Evolutionary conservation across 1,140 invertebrate species (phyloP).

Genomic region (Procambarus virginalis): DNA sequence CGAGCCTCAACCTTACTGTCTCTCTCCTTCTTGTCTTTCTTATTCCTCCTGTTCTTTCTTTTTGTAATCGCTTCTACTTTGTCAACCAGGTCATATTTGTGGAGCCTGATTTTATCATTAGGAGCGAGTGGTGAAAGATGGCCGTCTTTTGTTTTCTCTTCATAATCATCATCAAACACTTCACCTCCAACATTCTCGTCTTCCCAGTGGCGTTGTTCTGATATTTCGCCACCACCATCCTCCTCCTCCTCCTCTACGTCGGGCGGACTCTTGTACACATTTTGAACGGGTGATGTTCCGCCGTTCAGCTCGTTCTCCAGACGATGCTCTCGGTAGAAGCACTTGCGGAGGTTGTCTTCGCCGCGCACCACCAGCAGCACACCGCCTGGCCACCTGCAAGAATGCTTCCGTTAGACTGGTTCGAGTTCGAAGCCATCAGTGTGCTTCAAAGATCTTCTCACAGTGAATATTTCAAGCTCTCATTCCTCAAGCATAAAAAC

Average conservation of each 20-base stretch:
- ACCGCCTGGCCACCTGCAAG: slow-evolving; percentile 62
- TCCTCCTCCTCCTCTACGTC: slow-evolving; percentile 33
- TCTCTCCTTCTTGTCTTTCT: slow-evolving; percentile 18
- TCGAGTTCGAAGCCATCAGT: no score
- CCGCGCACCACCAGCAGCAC: slow-evolving; percentile 60
- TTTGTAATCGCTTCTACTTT: neutral
- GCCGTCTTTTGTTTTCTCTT: neutral
- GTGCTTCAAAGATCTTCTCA: no score
- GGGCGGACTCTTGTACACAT: neutral
- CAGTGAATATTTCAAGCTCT: no score
- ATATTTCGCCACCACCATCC: no score
- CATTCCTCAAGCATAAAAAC: no score
- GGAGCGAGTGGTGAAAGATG: neutral
- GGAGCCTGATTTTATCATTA: neutral
- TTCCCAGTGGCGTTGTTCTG: slow-evolving; percentile 12
- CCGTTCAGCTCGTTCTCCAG: slow-evolving; percentile 49
- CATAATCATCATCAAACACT: slow-evolving; percentile 55
- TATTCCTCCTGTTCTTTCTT: slow-evolving; percentile 15
- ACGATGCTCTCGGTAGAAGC: slow-evolving; percentile 59
- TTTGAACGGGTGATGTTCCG: neutral
- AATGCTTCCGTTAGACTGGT: neutral
- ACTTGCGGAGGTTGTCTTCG: slow-evolving; percentile 64
- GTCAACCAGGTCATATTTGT: neutral
- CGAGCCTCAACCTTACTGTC: slow-evolving; percentile 14
- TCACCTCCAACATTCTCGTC: slow-evolving; percentile 38